phyloP scores from a whole-genome alignment of 1,140 invertebrate species.

The Drosophila rufa region DNA sequence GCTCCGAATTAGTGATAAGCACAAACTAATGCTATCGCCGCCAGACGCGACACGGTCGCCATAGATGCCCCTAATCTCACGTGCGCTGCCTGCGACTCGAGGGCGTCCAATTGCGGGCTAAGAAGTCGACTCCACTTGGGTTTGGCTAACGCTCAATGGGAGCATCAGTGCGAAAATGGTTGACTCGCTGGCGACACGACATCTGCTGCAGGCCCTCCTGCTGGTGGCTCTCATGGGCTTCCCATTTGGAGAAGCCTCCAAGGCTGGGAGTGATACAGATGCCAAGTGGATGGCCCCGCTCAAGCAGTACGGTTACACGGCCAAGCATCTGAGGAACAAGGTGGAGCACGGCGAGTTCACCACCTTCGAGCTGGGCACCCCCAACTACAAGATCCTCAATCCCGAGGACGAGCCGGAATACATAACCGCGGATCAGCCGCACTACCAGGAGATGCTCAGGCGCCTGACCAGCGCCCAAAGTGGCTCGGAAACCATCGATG shows the following conservation, averaged over 20 bases:
- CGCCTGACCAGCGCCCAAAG: constrained; percentile 48
- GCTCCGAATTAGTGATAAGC: constrained; percentile 31
- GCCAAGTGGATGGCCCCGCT: constrained; percentile 50
- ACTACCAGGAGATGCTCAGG: constrained; percentile 63
- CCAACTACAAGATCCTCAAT: constrained; percentile 77
- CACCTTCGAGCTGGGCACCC: constrained; percentile 71
- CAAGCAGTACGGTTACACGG: constrained; percentile 52
- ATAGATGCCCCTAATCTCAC: constrained; percentile 69
- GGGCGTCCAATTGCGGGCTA: constrained; percentile 43
- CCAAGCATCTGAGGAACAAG: constrained; percentile 62
- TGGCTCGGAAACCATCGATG: constrained; percentile 54
- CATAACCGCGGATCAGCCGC: constrained; percentile 75
- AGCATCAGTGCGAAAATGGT: constrained; percentile 70
- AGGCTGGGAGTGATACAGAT: constrained; percentile 4
- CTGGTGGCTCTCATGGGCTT: constrained; percentile 28
- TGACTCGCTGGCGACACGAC: constrained; percentile 46
- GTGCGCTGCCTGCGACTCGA: constrained; percentile 36
- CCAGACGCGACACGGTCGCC: constrained; percentile 55
- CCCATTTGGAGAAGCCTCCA: not conserved
- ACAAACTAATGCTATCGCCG: constrained; percentile 65
- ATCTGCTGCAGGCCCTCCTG: constrained; percentile 22
- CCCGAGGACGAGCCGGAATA: constrained; percentile 73
- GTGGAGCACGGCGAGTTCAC: constrained; percentile 70
- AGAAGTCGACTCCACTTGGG: constrained; percentile 51
- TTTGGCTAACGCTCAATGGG: constrained; percentile 45